Evolutionary conservation across 1,140 invertebrate species (phyloP).

Genomic region (Oscheius sp.): DNA sequence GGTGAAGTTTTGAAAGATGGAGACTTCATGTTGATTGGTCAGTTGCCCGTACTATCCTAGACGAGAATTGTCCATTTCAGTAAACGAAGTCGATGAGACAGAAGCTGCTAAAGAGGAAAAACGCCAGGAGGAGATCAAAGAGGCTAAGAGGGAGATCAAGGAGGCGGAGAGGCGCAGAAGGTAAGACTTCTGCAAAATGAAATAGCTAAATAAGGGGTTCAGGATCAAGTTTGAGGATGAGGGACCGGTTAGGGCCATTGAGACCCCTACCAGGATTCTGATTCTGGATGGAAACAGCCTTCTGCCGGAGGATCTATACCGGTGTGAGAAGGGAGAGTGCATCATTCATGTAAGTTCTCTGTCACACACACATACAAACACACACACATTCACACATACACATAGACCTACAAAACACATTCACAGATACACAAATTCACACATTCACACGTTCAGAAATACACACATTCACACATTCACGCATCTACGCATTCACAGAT

Average conservation of each 20-base stretch:
- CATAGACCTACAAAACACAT: too few species aligned
- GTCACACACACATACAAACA: too few species aligned
- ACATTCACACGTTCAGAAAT: too few species aligned
- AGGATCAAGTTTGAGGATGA: conserved; percentile 6
- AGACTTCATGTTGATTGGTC: conserved; percentile 30
- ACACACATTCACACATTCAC: too few species aligned
- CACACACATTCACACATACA: too few species aligned
- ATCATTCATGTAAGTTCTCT: conserved; percentile 34
- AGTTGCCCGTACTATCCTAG: not conserved
- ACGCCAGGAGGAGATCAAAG: conserved; percentile 18
- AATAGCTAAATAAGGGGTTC: too few species aligned
- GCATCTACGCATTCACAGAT: too few species aligned
- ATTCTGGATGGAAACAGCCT: conserved; percentile 52
- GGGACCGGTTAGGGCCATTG: not conserved
- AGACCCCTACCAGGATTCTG: conserved; percentile 26
- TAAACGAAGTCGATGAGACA: conserved; percentile 6
- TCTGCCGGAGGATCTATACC: conserved; percentile 47
- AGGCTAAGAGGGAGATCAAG: conserved; percentile 10
- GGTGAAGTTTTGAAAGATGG: conserved; percentile 30
- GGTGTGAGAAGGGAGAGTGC: conserved; percentile 51
- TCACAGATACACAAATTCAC: too few species aligned
- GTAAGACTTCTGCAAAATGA: too few species aligned
- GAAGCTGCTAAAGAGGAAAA: conserved; percentile 29
- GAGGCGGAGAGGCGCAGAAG: conserved; percentile 8
- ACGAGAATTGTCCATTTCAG: not conserved